Evolutionary conservation across 2,113 vertebrate species (phyloP).

Genomic region (Oceanites oceanicus): DNA sequence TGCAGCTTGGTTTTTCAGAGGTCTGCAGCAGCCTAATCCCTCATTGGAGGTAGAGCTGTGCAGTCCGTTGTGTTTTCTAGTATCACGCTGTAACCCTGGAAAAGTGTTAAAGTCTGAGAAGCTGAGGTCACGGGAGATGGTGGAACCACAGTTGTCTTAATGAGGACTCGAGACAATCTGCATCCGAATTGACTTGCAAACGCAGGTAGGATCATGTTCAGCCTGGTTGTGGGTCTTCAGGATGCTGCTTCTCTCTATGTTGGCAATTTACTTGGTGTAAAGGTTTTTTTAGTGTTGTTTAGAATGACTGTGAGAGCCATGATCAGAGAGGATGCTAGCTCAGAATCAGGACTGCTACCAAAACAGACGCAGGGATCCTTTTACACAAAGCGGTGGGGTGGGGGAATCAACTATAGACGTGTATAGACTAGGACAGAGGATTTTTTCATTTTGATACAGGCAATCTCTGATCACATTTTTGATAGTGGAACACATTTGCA

Average conservation of each 20-base stretch:
- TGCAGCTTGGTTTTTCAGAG: neutral
- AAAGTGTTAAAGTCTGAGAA: neutral
- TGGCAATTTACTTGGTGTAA: neutral
- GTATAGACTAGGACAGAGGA: neutral
- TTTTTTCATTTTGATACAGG: slow-evolving; percentile 53
- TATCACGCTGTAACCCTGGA: neutral
- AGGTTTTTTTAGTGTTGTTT: neutral
- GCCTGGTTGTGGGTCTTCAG: neutral
- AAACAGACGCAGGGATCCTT: neutral
- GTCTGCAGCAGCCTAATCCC: neutral
- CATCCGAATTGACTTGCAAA: neutral
- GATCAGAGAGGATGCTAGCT: neutral
- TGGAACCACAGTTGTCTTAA: neutral
- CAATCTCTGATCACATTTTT: slow-evolving; percentile 34
- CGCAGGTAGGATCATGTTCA: neutral
- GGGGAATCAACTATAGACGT: neutral
- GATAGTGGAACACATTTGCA: neutral
- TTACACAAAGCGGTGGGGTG: neutral
- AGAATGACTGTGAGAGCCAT: slow-evolving; percentile 1
- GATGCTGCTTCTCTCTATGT: neutral
- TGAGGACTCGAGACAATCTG: neutral
- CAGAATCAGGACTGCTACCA: neutral
- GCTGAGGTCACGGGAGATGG: neutral
- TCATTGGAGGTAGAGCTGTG: neutral
- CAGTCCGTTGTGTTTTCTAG: neutral